phyloP scores from a whole-genome alignment of 2,113 vertebrate species.

The Sinocyclocheilus anophthalmus region DNA sequence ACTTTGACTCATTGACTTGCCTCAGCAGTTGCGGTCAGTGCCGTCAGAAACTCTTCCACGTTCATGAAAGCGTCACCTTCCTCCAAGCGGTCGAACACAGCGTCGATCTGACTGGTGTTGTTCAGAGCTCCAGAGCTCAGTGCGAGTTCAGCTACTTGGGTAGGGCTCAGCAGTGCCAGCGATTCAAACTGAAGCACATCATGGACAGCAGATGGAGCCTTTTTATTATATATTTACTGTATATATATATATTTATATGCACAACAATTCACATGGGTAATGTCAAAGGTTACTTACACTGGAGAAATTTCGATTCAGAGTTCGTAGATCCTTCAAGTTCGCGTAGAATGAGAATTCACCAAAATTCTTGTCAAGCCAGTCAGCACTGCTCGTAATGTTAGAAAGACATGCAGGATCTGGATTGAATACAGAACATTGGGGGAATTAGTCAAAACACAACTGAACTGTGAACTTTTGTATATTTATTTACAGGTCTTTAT shows the following conservation, averaged over 20 bases:
- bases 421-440: neutral
- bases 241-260: too few relatives aligned
- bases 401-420: conserved; percentile 50
- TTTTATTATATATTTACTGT: too few relatives aligned
- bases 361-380: conserved; percentile 61
- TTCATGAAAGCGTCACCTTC: conserved; percentile 36
- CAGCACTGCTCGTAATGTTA: conserved; percentile 35
- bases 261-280: too few relatives aligned
- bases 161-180: neutral
- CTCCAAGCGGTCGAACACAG: conserved; percentile 38
- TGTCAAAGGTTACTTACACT: conserved; percentile 35
- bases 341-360: conserved; percentile 55
- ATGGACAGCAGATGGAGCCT: neutral
- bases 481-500: neutral
- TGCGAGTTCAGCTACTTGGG: conserved; percentile 13
- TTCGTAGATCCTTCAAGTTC: conserved; percentile 46
- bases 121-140: conserved; percentile 43
- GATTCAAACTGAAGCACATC: neutral
- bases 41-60: conserved; percentile 41
- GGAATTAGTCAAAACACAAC: too few relatives aligned
- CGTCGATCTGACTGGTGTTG: neutral
- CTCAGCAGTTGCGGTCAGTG: conserved; percentile 39
- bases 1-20: conserved; percentile 38
- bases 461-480: neutral
- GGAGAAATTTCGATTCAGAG: conserved; percentile 60